A percentile compares a stretch with the other conserved stretches of the same genome.
These are phyloP conservation scores for Echeneis naucrates DNA, from an alignment of 2,797 vertebrate genomes.

Conservation along the genomic window DNA sequence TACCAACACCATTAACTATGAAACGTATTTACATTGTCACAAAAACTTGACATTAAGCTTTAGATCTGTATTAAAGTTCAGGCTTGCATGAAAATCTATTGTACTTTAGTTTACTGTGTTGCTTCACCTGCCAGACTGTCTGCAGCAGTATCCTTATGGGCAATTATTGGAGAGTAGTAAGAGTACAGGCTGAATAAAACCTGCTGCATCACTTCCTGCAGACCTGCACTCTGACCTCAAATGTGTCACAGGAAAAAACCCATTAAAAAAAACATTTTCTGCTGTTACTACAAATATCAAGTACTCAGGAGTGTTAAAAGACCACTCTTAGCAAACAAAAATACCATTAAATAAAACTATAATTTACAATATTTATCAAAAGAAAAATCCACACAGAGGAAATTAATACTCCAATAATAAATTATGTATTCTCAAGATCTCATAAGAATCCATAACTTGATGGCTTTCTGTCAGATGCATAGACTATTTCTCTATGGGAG, in stretches of 20 bases:
- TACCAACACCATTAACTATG: conserved; percentile 59
- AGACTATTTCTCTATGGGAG: conserved; percentile 62
- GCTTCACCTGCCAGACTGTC: background rate
- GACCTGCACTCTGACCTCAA: conserved; percentile 35
- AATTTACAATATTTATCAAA: conserved; percentile 66
- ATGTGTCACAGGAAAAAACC: conserved; percentile 1
- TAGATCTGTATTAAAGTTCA: conserved; percentile 50
- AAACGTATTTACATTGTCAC: conserved; percentile 64
- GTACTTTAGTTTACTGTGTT: conserved; percentile 17
- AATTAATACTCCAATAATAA: conserved; percentile 65
- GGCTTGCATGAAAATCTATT: conserved; percentile 44
- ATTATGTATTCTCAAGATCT: conserved; percentile 62
- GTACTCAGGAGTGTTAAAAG: conserved; percentile 57
- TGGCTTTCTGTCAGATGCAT: conserved; percentile 78
- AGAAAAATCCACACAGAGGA: conserved; percentile 44
- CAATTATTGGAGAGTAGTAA: conserved; percentile 9
- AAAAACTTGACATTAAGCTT: conserved; percentile 46
- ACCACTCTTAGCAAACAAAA: conserved; percentile 60
- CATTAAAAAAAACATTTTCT: conserved; percentile 27
- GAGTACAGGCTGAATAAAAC: conserved; percentile 25
- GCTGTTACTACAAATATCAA: conserved; percentile 71
- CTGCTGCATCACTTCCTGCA: conserved; percentile 7
- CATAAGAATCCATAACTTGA: conserved; percentile 62
- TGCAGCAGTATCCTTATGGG: conserved; percentile 6
- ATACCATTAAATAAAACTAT: conserved; percentile 69